These are phyloP conservation scores for Larimichthys polyactis DNA, from an alignment of 2,113 vertebrate genomes.

Conservation along the genomic window DNA sequence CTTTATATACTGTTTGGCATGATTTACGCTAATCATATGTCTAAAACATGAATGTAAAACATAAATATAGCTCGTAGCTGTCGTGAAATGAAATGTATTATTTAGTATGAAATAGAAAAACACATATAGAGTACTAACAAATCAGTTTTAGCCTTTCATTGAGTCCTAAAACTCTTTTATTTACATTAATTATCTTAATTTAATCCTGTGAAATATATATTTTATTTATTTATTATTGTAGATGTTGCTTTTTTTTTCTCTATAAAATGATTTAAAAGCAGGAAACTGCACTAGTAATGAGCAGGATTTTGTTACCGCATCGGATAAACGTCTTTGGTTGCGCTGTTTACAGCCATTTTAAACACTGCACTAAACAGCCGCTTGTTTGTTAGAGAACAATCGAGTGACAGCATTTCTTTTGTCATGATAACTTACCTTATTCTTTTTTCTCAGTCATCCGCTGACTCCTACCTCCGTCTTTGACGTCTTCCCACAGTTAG, in stretches of 20 bases:
- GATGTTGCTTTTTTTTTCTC: neutral
- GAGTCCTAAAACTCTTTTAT: too few species aligned
- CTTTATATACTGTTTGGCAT: too few species aligned
- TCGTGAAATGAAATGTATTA: too few species aligned
- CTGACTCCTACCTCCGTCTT: neutral
- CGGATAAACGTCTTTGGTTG: neutral
- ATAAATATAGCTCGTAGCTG: too few species aligned
- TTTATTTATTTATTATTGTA: neutral
- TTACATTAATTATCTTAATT: too few species aligned
- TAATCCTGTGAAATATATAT: too few species aligned
- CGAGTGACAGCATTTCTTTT: neutral
- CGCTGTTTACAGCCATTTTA: neutral
- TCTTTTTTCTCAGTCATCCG: neutral
- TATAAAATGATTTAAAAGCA: neutral
- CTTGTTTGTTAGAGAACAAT: too few species aligned
- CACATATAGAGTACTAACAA: too few species aligned
- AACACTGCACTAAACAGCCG: neutral
- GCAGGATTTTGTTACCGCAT: neutral
- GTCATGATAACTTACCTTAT: neutral
- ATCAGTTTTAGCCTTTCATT: too few species aligned
- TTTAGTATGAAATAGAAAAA: too few species aligned
- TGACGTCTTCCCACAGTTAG: neutral
- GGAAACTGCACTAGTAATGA: neutral
- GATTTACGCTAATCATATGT: too few species aligned
- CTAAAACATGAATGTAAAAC: too few species aligned